Evolutionary conservation across 64 coral and sea anemone species (phyloP).

Genomic region (Platygyra sinensis): DNA sequence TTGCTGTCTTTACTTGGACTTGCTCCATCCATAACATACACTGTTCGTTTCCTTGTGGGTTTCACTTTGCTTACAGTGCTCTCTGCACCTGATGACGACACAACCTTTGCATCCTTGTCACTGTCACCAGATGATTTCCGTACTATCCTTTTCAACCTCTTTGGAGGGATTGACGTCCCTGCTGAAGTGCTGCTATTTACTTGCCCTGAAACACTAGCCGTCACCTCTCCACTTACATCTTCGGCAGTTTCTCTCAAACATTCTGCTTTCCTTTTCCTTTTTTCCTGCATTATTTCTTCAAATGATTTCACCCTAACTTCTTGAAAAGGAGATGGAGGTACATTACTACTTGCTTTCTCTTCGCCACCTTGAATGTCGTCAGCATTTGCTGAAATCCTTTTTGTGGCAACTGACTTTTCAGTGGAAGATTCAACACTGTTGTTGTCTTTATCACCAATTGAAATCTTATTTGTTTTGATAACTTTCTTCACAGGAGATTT

Average conservation of each 20-base stretch:
- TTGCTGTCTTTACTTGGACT: conserved; percentile 20
- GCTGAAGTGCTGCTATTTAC: not conserved
- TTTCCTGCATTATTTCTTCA: conserved; percentile 92
- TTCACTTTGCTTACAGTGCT: not conserved
- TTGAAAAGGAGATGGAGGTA: conserved; percentile 19
- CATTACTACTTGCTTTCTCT: conserved; percentile 15
- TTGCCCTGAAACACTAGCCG: not conserved
- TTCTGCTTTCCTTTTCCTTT: conserved; percentile 43
- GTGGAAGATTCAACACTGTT: not conserved
- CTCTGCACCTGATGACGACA: not conserved
- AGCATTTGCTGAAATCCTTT: not conserved
- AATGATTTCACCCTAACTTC: conserved; percentile 74
- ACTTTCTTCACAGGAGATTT: not conserved
- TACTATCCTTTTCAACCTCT: conserved; percentile 5
- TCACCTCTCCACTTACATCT: conserved; percentile 17
- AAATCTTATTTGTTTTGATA: not conserved
- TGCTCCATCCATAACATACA: conserved; percentile 27
- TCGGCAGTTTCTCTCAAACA: not conserved
- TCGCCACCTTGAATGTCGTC: not conserved
- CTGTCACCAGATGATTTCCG: not conserved
- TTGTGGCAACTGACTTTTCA: not conserved
- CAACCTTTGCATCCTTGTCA: conserved; percentile 5
- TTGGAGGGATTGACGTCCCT: not conserved
- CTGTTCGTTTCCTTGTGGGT: not conserved
- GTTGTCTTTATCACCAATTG: not conserved